Base-by-base conservation (phyloP, 2,113 vertebrate genomes). In the Rynchops niger region DNA sequence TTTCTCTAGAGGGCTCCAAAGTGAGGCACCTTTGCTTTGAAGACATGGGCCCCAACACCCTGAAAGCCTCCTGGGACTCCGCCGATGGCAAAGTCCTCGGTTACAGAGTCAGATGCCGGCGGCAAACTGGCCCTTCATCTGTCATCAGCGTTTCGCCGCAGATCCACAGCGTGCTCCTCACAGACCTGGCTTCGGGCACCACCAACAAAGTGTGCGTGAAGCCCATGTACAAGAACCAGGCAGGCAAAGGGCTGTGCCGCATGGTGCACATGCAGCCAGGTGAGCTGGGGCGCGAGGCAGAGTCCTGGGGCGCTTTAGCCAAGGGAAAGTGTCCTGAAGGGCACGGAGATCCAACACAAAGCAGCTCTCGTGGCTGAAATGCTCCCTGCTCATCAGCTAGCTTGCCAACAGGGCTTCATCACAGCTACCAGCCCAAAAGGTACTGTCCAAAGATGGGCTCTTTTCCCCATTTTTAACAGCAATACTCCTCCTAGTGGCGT, bases 41-140 rank as follows among this genome's bases (percentile, higher is more conserved):
- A 50, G 92, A 87, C 47, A 12, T 76, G 73, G 96, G 96, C 5
- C 40, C 96, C 80, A 59, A 22, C 86, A 95, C 86, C 9, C 43
- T 99, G 88, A 97, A 95, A 90, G 99, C 98, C 5, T 97, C 98
- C 8, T 99, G 99, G 99, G 98, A 98, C 62, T 63, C 98, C 0
- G 97, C 97, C 0, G 93, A 25, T 0, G 96, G 98, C 5, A 94
- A 97, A 3, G 97, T 99, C 27, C 98, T 95, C 4, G 99, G 99
- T 2, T 99, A 99, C 98, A 98, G 97, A 50, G 97, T 99, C 59
- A 98, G 98, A 32, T 99, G 99, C 87, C 96, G 98, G 96, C 98
- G 97, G 69, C 96, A 67, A 55, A 83, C 4, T 7, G 95, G 96
- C 80, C 92, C 45, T 74, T 86, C 92, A 14, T 98, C 96, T 27